Conservation (phyloP, 2,888 invertebrate species). For the Crossocerus cetratus region DNA sequence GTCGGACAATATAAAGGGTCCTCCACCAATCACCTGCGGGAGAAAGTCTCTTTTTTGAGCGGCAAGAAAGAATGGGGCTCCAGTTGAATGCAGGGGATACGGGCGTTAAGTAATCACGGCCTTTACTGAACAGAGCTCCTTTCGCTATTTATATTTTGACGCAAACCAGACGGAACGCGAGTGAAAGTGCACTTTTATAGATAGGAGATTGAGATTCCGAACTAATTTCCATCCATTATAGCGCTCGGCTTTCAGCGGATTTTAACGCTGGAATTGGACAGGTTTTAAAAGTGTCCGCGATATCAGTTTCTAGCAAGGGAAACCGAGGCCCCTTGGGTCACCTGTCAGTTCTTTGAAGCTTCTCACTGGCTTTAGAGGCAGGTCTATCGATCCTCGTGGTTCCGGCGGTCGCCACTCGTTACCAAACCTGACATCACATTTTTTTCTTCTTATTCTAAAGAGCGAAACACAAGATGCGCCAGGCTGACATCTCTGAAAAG, state of each 20-base stretch:
- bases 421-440: slow-evolving; percentile 20
- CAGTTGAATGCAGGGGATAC: too few species aligned
- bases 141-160: not conserved
- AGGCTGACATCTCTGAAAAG: not conserved
- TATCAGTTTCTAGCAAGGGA: not conserved
- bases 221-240: slow-evolving; percentile 11
- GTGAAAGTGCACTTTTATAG: slow-evolving; percentile 33
- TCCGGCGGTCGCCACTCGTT: not conserved
- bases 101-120: too few species aligned
- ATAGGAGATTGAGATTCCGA: slow-evolving; percentile 16
- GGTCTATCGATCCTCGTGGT: slow-evolving; percentile 36
- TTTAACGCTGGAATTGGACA: too few species aligned
- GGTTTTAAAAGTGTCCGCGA: too few species aligned
- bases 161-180: slow-evolving; percentile 3
- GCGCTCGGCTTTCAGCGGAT: not conserved
- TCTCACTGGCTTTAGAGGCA: slow-evolving; percentile 13
- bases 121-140: too few species aligned
- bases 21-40: too few species aligned
- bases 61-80: too few species aligned
- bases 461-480: slow-evolving; percentile 1
- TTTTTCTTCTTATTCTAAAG: slow-evolving; percentile 10
- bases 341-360: not conserved
- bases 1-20: too few species aligned
- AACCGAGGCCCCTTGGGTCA: not conserved
- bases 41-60: too few species aligned